phyloP scores from a whole-genome alignment of 2,888 invertebrate genomes.

The Lagria hirta region DNA sequence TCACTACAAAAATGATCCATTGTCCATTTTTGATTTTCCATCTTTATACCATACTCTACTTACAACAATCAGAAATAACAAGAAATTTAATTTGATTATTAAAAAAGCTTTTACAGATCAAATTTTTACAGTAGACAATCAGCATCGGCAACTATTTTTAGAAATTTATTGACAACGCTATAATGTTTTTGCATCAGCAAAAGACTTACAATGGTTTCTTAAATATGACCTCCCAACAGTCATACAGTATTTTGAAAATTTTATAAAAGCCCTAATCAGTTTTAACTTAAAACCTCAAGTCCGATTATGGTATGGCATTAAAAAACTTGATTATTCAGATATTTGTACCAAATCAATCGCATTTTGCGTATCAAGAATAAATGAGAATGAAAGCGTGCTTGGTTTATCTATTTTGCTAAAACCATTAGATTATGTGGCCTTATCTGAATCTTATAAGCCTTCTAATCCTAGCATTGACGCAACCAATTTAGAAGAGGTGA shows the following conservation, averaged over 20 bases:
- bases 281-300: too few relatives aligned
- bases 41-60: background rate
- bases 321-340: too few relatives aligned
- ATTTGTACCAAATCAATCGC: too few relatives aligned
- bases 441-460: slow-evolving; percentile 29
- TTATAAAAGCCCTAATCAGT: background rate
- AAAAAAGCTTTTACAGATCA: too few relatives aligned
- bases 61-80: slow-evolving; percentile 1
- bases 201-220: slow-evolving; percentile 11
- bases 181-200: too few relatives aligned
- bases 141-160: background rate
- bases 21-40: slow-evolving; percentile 10
- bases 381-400: background rate
- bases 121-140: slow-evolving; percentile 7
- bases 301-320: too few relatives aligned
- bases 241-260: too few relatives aligned
- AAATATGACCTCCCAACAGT: too few relatives aligned
- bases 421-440: slow-evolving; percentile 27
- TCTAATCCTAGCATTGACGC: slow-evolving; percentile 29
- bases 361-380: background rate
- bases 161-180: slow-evolving; percentile 6
- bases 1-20: background rate
- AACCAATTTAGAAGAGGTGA: slow-evolving; percentile 22
- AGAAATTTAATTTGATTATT: too few relatives aligned
- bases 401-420: slow-evolving; percentile 16